Evolutionary conservation across 2,797 vertebrate species (phyloP).

Genomic region (Aulostomus chinensis): DNA sequence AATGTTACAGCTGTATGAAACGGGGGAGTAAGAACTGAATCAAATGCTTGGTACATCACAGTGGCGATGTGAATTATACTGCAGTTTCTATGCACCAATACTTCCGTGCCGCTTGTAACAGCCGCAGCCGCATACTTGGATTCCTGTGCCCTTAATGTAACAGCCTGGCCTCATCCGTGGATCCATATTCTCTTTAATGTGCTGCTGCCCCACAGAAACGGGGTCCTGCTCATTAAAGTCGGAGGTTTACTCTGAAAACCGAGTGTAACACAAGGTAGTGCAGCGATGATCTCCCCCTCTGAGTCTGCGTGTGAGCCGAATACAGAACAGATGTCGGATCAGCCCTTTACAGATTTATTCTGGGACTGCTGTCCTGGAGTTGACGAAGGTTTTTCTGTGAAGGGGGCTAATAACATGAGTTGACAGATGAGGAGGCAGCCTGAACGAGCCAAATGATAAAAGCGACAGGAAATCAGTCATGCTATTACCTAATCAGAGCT

Average conservation of each 20-base stretch:
- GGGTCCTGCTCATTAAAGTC: conserved; percentile 45
- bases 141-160: conserved; percentile 35
- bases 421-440: conserved; percentile 32
- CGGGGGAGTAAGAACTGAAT: too few species aligned
- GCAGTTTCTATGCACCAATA: too few species aligned
- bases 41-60: too few species aligned
- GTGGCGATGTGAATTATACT: too few species aligned
- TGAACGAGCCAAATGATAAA: conserved; percentile 30
- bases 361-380: conserved; percentile 3
- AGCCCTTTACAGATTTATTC: too few species aligned
- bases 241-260: conserved; percentile 47
- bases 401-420: conserved; percentile 29
- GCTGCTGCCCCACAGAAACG: conserved; percentile 41
- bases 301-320: conserved; percentile 18
- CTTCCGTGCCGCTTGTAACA: not conserved
- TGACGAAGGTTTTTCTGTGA: conserved; percentile 1
- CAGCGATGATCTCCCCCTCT: conserved; percentile 12
- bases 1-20: too few species aligned
- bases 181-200: conserved; percentile 53
- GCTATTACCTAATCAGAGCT: conserved; percentile 65
- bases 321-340: too few species aligned
- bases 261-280: conserved; percentile 19
- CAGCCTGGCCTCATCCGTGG: conserved; percentile 58
- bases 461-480: conserved; percentile 42
- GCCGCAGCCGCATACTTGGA: conserved; percentile 28